Conservation (phyloP, 1,140 invertebrate species). For the Metaphire vulgaris region DNA sequence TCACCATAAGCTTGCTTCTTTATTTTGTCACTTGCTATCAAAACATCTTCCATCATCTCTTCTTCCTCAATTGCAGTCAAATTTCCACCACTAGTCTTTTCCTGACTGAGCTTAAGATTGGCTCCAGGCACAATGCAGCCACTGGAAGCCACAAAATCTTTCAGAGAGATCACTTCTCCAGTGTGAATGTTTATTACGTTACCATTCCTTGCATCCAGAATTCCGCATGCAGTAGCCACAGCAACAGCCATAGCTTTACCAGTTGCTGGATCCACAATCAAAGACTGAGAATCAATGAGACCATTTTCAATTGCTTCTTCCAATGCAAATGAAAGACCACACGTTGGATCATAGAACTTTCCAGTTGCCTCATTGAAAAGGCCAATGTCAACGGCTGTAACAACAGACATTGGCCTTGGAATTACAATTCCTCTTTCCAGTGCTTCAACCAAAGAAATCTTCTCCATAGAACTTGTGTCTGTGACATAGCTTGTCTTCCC, state of each 20-base stretch:
- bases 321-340: conserved; percentile 67
- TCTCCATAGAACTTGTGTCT: conserved; percentile 68
- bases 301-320: conserved; percentile 64
- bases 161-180: conserved; percentile 28
- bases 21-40: no score
- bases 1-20: no score
- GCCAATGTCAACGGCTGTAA: conserved; percentile 74
- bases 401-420: conserved; percentile 65
- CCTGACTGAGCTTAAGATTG: background rate
- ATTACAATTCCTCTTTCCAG: conserved; percentile 29
- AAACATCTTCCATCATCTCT: conserved; percentile 3
- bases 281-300: conserved; percentile 15
- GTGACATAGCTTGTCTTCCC: conserved; percentile 66
- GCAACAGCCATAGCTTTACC: conserved; percentile 28
- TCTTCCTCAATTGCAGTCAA: conserved; percentile 7
- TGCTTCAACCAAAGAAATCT: conserved; percentile 68
- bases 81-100: background rate
- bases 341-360: conserved; percentile 67
- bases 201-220: conserved; percentile 28
- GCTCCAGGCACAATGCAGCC: background rate
- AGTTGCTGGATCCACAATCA: conserved; percentile 28
- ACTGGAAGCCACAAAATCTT: conserved; percentile 14
- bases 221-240: conserved; percentile 24
- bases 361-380: conserved; percentile 70
- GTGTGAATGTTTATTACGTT: conserved; percentile 31